Evolutionary conservation across 2,797 vertebrate species (phyloP).

Genomic region (Fundulus diaphanus): DNA sequence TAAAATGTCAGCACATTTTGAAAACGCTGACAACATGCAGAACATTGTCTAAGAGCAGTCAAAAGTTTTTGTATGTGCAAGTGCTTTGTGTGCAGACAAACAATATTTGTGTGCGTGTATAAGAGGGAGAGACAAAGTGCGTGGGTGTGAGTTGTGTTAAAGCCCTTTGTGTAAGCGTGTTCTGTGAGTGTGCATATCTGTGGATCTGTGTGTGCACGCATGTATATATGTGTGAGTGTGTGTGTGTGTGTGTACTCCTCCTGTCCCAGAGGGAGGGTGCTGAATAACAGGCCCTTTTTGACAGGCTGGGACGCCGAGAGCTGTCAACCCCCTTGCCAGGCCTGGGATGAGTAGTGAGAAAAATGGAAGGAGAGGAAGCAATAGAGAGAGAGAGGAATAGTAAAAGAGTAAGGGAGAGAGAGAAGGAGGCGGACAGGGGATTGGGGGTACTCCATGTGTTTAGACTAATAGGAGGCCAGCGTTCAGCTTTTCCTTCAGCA

Average conservation of each 20-base stretch:
- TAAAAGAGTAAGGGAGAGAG: constrained; percentile 30
- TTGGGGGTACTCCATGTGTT: constrained; percentile 88
- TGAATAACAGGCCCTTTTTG: constrained; percentile 90
- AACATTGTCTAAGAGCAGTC: constrained; percentile 82
- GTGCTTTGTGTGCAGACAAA: constrained; percentile 54
- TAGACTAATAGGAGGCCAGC: constrained; percentile 98
- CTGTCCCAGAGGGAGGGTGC: constrained; percentile 83
- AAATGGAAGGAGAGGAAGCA: constrained; percentile 43
- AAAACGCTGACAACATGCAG: constrained; percentile 84
- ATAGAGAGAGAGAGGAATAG: constrained; percentile 35
- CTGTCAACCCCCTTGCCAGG: constrained; percentile 90
- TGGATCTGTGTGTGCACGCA: constrained; percentile 30
- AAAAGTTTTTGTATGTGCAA: constrained; percentile 81
- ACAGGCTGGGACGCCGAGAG: constrained; percentile 91
- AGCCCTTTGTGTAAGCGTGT: constrained; percentile 63
- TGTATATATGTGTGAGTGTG: constrained; percentile 24
- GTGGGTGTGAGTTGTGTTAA: constrained; percentile 59
- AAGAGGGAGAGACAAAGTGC: constrained; percentile 25
- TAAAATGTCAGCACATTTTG: constrained; percentile 82
- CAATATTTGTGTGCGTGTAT: constrained; percentile 53
- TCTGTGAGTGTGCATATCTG: constrained; percentile 46
- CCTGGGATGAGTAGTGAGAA: constrained; percentile 78
- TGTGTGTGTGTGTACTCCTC: constrained; percentile 41
- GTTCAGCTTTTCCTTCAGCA: constrained; percentile 95
- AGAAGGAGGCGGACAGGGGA: constrained; percentile 70